Evolutionary conservation across 2,113 vertebrate species (phyloP).

Genomic region (Syrrhaptes paradoxus): DNA sequence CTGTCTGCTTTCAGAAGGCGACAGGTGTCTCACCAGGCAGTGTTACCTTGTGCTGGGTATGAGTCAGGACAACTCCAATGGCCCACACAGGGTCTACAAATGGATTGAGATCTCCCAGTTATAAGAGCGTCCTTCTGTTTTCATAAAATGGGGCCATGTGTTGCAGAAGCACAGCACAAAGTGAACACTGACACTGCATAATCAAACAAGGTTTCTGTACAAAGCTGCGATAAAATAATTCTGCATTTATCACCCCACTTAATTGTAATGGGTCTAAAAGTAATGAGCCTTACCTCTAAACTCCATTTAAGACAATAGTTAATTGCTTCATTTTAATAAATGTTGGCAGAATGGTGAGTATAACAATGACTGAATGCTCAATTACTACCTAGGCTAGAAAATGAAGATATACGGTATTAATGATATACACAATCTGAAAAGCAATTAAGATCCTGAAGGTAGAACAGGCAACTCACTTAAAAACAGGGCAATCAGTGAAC

Average conservation of each 20-base stretch:
- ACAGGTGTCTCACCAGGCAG: neutral
- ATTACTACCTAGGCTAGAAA: slow-evolving; percentile 65
- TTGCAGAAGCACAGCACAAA: neutral
- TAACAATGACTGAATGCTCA: slow-evolving; percentile 73
- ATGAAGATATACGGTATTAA: slow-evolving; percentile 62
- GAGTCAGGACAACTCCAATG: neutral
- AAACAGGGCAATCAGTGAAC: neutral
- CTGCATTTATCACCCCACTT: slow-evolving; percentile 78
- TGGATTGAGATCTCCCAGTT: neutral
- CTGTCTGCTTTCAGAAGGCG: neutral
- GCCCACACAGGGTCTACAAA: neutral
- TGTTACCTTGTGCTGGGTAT: neutral
- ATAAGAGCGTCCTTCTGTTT: neutral
- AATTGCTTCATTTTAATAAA: slow-evolving; percentile 81
- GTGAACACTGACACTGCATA: neutral
- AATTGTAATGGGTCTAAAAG: slow-evolving; percentile 70
- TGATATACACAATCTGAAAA: slow-evolving; percentile 58
- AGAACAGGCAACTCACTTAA: slow-evolving; percentile 13
- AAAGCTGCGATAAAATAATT: slow-evolving; percentile 53
- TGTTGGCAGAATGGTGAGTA: slow-evolving; percentile 67
- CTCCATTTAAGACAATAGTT: slow-evolving; percentile 78
- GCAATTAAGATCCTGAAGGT: slow-evolving; percentile 60
- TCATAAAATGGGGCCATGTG: neutral
- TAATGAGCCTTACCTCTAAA: slow-evolving; percentile 79
- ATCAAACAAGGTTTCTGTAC: slow-evolving; percentile 38